Evolutionary conservation across 1,140 invertebrate genomes (phyloP).

Genomic region (Neelides sp.): DNA sequence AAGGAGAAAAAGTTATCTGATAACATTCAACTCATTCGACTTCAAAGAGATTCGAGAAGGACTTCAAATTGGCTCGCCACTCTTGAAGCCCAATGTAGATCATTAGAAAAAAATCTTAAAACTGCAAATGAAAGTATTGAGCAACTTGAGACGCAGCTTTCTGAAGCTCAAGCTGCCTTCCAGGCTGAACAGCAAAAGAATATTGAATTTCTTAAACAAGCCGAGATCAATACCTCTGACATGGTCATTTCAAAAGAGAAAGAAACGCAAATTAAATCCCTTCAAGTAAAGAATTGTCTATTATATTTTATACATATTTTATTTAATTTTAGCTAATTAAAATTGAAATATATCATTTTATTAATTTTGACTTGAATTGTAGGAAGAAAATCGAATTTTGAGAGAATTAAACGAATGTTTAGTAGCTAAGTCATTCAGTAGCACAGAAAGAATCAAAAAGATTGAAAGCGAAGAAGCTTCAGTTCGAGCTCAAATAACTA

Average conservation of each 20-base stretch:
- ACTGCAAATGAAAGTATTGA: constrained; percentile 11
- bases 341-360: background rate
- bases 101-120: constrained; percentile 16
- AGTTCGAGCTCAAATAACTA: constrained; percentile 5
- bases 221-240: constrained; percentile 3
- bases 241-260: constrained; percentile 9
- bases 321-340: background rate
- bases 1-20: constrained; percentile 18
- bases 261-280: constrained; percentile 8
- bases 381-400: constrained; percentile 21
- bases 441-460: constrained; percentile 4
- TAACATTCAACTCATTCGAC: constrained; percentile 19
- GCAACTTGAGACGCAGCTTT: constrained; percentile 16
- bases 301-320: too few relatives aligned
- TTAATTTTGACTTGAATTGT: background rate
- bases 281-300: constrained; percentile 18
- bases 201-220: constrained; percentile 13
- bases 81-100: constrained; percentile 13
- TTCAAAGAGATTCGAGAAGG: constrained; percentile 20
- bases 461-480: constrained; percentile 6
- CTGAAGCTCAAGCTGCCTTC: constrained; percentile 4
- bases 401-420: constrained; percentile 16
- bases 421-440: constrained; percentile 1
- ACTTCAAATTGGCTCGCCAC: constrained; percentile 10
- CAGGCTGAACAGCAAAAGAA: constrained; percentile 5